phyloP scores from a whole-genome alignment of 2,888 invertebrate genomes.

The Orthosia incerta region DNA sequence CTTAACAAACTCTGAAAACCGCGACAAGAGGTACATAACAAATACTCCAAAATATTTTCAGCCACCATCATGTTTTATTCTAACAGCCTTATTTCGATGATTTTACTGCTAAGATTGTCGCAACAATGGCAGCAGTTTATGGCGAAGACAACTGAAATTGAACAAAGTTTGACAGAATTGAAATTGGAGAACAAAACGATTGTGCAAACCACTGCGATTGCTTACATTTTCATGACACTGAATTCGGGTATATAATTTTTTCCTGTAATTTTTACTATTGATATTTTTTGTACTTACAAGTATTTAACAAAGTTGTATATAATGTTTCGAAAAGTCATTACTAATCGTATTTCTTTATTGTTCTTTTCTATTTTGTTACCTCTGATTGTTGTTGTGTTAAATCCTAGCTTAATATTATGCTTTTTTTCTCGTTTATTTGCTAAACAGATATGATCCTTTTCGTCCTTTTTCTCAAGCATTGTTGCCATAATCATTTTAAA shows the following conservation, averaged over 20 bases:
- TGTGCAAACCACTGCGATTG: slow-evolving; percentile 57
- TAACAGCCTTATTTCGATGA: slow-evolving; percentile 54
- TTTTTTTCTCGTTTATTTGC: too few relatives aligned
- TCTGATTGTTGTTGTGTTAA: too few relatives aligned
- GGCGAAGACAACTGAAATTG: slow-evolving; percentile 67
- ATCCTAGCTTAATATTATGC: too few relatives aligned
- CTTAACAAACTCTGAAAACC: too few relatives aligned
- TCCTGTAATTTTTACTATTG: background rate
- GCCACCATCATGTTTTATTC: slow-evolving; percentile 68
- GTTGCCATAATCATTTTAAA: too few relatives aligned
- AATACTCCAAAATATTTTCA: slow-evolving; percentile 57
- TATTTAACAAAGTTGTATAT: too few relatives aligned
- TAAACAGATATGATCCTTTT: too few relatives aligned
- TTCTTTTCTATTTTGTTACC: too few relatives aligned
- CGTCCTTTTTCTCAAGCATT: too few relatives aligned
- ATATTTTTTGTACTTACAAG: too few relatives aligned
- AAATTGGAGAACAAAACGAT: slow-evolving; percentile 50
- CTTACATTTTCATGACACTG: slow-evolving; percentile 64
- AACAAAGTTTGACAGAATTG: slow-evolving; percentile 65
- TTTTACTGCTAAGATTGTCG: slow-evolving; percentile 69
- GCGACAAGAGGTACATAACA: background rate
- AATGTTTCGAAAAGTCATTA: too few relatives aligned
- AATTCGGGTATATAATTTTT: slow-evolving; percentile 67
- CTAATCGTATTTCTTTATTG: too few relatives aligned
- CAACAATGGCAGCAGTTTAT: slow-evolving; percentile 72